Percentiles rank a stretch among this genome's conserved stretches.
phyloP scores from a whole-genome alignment of 1,140 invertebrate genomes.

The Drosophila funebris region DNA sequence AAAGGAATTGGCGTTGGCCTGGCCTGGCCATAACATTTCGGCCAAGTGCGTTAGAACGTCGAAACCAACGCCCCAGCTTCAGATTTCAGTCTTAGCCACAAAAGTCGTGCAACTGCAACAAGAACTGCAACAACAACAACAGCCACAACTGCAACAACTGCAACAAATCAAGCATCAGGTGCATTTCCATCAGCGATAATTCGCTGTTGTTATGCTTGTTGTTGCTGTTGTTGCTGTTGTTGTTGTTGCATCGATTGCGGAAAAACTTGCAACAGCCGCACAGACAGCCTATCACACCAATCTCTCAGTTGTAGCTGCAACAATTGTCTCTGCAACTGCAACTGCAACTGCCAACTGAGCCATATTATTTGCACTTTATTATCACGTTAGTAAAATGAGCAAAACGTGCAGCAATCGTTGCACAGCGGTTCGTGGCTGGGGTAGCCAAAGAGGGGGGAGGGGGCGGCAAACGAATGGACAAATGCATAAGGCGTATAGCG shows the following conservation, averaged over 20 bases:
- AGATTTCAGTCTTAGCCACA: constrained; percentile 3
- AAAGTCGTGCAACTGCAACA: constrained; percentile 60
- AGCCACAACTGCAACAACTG: constrained; percentile 30
- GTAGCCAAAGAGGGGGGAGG: neutral
- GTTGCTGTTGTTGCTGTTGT: neutral
- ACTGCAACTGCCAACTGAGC: constrained; percentile 59
- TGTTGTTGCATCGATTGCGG: constrained; percentile 70
- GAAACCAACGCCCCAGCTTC: constrained; percentile 41
- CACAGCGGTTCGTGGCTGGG: neutral
- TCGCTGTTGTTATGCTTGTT: constrained; percentile 59
- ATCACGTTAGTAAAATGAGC: constrained; percentile 83
- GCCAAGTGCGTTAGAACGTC: constrained; percentile 43
- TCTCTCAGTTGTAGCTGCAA: constrained; percentile 30
- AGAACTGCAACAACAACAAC: neutral
- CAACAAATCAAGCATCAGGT: constrained; percentile 82
- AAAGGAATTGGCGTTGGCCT: constrained; percentile 58
- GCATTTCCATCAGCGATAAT: constrained; percentile 84
- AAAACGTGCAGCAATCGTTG: constrained; percentile 70
- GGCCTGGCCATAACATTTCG: neutral
- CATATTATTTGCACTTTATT: constrained; percentile 84
- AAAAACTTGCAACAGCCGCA: constrained; percentile 68
- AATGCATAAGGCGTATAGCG: constrained; percentile 9
- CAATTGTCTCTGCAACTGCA: constrained; percentile 65
- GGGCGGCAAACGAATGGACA: neutral
- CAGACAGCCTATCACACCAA: constrained; percentile 59